A percentile compares a stretch with the other conserved stretches of the same genome.
These are phyloP conservation scores for Oryzias sinensis DNA, from an alignment of 2,797 vertebrate species.

Conservation along the genomic window DNA sequence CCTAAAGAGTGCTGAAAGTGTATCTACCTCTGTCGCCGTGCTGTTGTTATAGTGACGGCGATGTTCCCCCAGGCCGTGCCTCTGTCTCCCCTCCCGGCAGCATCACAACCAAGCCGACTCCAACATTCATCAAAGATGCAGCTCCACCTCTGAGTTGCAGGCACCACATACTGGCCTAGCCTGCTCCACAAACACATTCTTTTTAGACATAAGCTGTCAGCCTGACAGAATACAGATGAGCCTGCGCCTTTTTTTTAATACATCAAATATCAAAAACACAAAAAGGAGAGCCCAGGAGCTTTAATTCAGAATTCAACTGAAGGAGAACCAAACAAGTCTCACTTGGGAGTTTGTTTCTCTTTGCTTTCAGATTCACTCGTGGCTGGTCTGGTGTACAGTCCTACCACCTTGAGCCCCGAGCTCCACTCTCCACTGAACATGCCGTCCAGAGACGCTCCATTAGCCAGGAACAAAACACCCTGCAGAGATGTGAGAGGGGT, in stretches of 20 bases:
- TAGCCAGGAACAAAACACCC: slow-evolving; percentile 82
- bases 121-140: slow-evolving; percentile 94
- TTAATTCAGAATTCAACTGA: neutral
- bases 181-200: slow-evolving; percentile 64
- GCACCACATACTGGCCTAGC: slow-evolving; percentile 80
- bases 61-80: slow-evolving; percentile 92
- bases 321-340: slow-evolving; percentile 27
- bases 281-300: neutral
- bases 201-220: too few relatives aligned
- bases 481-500: slow-evolving; percentile 12
- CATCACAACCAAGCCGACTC: slow-evolving; percentile 88
- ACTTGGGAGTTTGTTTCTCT: slow-evolving; percentile 60
- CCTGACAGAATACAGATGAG: neutral
- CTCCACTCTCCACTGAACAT: slow-evolving; percentile 92
- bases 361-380: slow-evolving; percentile 81
- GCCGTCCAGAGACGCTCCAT: slow-evolving; percentile 91
- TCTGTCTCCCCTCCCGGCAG: slow-evolving; percentile 82
- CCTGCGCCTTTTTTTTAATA: neutral
- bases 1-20: neutral
- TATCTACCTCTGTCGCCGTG: slow-evolving; percentile 80
- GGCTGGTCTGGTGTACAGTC: slow-evolving; percentile 86
- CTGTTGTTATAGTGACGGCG: slow-evolving; percentile 87
- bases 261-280: neutral
- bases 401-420: slow-evolving; percentile 88
- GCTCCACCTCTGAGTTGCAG: slow-evolving; percentile 88